Percentiles rank a stretch among this genome's conserved stretches.
These are phyloP conservation scores for Megamerina dolium DNA, from an alignment of 2,888 invertebrate genomes.

Conservation along the genomic window DNA sequence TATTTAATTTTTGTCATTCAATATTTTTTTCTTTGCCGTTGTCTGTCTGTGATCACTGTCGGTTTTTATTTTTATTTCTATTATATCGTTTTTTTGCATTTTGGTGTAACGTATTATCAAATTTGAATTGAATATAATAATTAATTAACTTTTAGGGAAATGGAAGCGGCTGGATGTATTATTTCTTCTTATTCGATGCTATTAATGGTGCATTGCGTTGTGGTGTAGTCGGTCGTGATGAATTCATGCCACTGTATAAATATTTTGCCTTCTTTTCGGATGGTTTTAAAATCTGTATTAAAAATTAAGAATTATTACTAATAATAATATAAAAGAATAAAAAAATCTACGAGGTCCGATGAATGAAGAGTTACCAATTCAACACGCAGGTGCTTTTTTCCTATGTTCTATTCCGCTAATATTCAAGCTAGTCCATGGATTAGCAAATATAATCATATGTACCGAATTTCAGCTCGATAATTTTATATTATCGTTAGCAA, in stretches of 20 bases:
- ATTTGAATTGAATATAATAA: constrained; percentile 29
- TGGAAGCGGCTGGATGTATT: constrained; percentile 50
- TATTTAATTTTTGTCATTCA: too few relatives aligned
- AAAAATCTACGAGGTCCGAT: too few relatives aligned
- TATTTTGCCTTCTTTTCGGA: constrained; percentile 99
- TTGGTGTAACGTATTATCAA: constrained; percentile 22
- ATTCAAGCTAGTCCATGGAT: too few relatives aligned
- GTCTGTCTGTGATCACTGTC: constrained; percentile 11
- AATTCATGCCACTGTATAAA: constrained; percentile 86
- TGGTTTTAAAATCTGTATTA: constrained; percentile 87
- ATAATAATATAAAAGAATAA: not conserved
- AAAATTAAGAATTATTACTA: constrained; percentile 21
- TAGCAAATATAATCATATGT: too few relatives aligned
- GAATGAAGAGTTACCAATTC: too few relatives aligned
- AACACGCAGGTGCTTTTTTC: too few relatives aligned
- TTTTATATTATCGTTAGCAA: too few relatives aligned
- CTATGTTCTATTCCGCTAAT: too few relatives aligned
- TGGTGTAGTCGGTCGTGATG: constrained; percentile 78
- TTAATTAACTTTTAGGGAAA: constrained; percentile 45
- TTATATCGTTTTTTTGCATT: too few relatives aligned
- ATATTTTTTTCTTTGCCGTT: constrained; percentile 12
- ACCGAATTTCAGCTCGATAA: too few relatives aligned
- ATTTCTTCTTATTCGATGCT: constrained; percentile 50
- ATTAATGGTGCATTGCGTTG: constrained; percentile 64
- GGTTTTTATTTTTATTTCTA: constrained; percentile 14